A percentile compares a stretch with the other conserved stretches of the same genome.
Evolutionary conservation across 92 coral and sea anemone species (phyloP).

Genomic region (Scolanthus callimorphus): DNA sequence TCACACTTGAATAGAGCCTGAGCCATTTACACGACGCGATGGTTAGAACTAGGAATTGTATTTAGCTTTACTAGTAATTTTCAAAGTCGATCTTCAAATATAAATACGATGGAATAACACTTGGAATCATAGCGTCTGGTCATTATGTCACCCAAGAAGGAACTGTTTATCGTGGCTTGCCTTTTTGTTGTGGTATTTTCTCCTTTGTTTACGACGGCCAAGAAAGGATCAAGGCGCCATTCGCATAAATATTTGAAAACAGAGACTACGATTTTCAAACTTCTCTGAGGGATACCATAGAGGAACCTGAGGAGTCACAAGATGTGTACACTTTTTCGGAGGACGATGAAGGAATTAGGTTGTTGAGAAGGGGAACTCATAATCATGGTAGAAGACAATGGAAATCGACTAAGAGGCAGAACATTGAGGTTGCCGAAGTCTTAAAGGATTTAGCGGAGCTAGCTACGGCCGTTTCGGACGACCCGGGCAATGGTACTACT

Average conservation of each 20-base stretch:
- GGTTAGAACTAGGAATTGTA: no score
- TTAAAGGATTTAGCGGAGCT: constrained; percentile 32
- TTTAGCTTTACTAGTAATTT: no score
- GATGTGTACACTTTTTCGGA: constrained; percentile 12
- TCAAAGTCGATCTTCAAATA: no score
- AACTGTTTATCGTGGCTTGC: not conserved
- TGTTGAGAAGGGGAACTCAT: not conserved
- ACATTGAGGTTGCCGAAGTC: constrained; percentile 39
- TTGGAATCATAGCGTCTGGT: no score
- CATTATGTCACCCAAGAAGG: not conserved
- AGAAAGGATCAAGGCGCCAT: constrained; percentile 15
- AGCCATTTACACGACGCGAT: no score
- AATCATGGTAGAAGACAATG: not conserved
- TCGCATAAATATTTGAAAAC: constrained; percentile 10
- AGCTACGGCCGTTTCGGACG: constrained; percentile 29
- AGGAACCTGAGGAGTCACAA: not conserved
- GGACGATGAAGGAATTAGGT: constrained; percentile 13
- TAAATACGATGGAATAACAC: no score
- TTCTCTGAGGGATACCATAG: not conserved
- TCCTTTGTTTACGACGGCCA: constrained; percentile 23
- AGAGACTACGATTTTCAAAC: not conserved
- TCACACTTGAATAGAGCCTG: no score
- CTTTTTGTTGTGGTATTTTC: not conserved
- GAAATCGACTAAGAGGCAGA: constrained; percentile 18
- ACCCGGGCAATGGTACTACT: not conserved